phyloP scores from a whole-genome alignment of 2,888 invertebrate species.

The Nysson spinosus region DNA sequence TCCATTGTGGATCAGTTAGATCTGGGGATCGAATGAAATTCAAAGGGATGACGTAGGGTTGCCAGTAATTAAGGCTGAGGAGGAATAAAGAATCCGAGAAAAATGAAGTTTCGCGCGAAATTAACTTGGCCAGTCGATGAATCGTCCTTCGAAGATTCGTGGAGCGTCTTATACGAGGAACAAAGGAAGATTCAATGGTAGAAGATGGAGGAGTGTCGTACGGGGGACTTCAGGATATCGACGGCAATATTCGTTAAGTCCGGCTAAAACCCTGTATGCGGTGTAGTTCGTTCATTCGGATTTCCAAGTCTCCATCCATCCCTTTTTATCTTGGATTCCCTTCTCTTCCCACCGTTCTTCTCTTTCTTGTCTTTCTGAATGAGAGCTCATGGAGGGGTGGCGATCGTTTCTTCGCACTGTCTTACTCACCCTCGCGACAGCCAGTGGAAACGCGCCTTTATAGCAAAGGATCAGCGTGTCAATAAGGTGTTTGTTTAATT shows the following conservation, averaged over 20 bases:
- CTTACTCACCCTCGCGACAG: slow-evolving; percentile 33
- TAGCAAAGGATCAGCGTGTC: slow-evolving; percentile 70
- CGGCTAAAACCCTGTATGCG: slow-evolving; percentile 69
- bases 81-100: slow-evolving; percentile 13
- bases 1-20: too few species aligned
- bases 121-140: slow-evolving; percentile 46
- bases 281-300: slow-evolving; percentile 67
- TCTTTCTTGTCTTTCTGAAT: slow-evolving; percentile 40
- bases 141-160: slow-evolving; percentile 45
- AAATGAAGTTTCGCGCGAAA: slow-evolving; percentile 45
- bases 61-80: too few species aligned
- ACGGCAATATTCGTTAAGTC: slow-evolving; percentile 74
- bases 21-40: too few species aligned
- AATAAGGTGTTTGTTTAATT: slow-evolving; percentile 74
- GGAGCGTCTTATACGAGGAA: slow-evolving; percentile 49
- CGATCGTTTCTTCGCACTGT: slow-evolving; percentile 43
- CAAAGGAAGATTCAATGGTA: slow-evolving; percentile 44
- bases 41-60: too few species aligned
- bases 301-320: slow-evolving; percentile 56
- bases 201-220: slow-evolving; percentile 36
- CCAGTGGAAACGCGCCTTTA: slow-evolving; percentile 25
- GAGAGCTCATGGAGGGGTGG: slow-evolving; percentile 24
- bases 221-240: slow-evolving; percentile 66
- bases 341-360: too few species aligned
- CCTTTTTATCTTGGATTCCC: slow-evolving; percentile 33